These are phyloP conservation scores for Dendrocincla fuliginosa DNA, from an alignment of 2,797 vertebrate species.

Conservation along the genomic window DNA sequence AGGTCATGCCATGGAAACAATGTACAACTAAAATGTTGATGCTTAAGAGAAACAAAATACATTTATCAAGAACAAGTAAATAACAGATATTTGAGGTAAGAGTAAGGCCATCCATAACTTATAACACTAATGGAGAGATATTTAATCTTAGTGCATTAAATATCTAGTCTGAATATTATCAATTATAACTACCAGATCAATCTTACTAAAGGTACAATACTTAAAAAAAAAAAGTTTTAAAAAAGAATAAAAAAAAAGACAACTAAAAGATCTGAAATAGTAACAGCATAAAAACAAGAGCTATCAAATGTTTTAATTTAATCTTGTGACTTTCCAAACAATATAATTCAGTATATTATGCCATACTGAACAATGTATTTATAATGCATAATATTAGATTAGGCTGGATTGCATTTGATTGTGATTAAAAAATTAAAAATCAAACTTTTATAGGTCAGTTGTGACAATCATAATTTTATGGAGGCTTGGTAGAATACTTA, in stretches of 20 bases:
- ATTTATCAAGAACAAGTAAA: background rate
- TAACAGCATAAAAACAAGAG: background rate
- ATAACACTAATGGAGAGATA: background rate
- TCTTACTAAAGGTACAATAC: background rate
- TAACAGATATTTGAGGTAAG: background rate
- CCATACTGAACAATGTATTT: background rate
- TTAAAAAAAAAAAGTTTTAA: background rate
- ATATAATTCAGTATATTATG: too few species aligned
- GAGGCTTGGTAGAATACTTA: background rate
- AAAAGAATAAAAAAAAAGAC: background rate
- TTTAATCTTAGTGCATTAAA: background rate
- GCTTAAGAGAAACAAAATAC: background rate
- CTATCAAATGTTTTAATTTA: background rate
- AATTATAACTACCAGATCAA: background rate
- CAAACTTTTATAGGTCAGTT: background rate
- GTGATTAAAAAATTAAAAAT: background rate
- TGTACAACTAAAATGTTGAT: background rate
- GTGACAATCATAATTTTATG: background rate
- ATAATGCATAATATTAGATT: background rate
- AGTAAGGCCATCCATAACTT: accelerated
- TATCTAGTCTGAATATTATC: background rate
- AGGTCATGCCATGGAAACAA: background rate
- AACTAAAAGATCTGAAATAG: background rate
- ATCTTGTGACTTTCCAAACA: background rate
- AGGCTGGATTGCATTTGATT: background rate